Conservation (phyloP, 2,888 invertebrate species). For the Ommatoiulus sabulosus region DNA sequence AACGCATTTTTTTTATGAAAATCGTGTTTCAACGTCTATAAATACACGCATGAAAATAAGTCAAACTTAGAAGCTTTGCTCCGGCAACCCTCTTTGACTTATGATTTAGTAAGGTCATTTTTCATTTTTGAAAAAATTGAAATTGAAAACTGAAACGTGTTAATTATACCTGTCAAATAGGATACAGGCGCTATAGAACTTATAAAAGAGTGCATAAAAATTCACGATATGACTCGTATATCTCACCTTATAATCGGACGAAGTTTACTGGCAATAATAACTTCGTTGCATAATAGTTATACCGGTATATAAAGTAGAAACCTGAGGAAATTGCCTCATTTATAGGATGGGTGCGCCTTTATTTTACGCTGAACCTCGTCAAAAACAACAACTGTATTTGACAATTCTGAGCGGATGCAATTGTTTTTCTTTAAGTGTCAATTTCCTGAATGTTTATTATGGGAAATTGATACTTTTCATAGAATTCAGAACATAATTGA, state of each 20-base stretch:
- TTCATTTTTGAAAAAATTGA: not conserved
- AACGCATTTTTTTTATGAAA: conserved; percentile 14
- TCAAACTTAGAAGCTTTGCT: not conserved
- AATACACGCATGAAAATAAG: not conserved
- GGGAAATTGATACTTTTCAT: conserved; percentile 7
- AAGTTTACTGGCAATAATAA: not conserved
- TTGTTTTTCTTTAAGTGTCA: conserved; percentile 21
- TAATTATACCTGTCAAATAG: not conserved
- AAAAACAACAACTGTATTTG: not conserved
- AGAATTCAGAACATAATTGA: not conserved
- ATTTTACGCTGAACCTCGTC: conserved; percentile 15
- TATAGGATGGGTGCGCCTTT: conserved; percentile 6
- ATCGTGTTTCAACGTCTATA: not conserved
- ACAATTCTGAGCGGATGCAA: not conserved
- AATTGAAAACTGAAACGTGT: conserved; percentile 8
- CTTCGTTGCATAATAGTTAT: not conserved
- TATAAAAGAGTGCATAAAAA: not conserved
- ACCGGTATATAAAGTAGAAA: not conserved
- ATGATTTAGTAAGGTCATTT: not conserved
- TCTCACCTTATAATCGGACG: conserved; percentile 18
- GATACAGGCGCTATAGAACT: not conserved
- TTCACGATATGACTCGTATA: not conserved
- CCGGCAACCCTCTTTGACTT: not conserved
- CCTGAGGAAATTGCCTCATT: conserved; percentile 47
- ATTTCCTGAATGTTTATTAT: not conserved